Conservation (phyloP, 2,888 invertebrate species). For the Melanargia galathea region DNA sequence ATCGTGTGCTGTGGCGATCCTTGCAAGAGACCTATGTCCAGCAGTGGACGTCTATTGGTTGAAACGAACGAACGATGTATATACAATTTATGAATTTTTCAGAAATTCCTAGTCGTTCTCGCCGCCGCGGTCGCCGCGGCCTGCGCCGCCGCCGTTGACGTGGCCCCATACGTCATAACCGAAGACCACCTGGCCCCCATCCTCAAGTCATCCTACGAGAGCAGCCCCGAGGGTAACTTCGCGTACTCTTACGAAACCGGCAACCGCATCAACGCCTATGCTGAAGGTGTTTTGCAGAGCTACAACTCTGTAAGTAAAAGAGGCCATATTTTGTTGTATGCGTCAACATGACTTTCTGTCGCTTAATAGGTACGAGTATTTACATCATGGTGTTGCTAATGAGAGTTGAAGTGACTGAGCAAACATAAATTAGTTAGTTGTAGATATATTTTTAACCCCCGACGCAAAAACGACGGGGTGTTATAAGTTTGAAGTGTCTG, state of each 20-base stretch:
- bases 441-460: too few relatives aligned
- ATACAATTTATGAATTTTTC: conserved; percentile 25
- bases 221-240: conserved; percentile 77
- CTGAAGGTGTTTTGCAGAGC: conserved; percentile 62
- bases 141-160: conserved; percentile 54
- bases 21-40: too few relatives aligned
- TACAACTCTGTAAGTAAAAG: conserved; percentile 57
- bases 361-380: too few relatives aligned
- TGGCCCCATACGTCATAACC: conserved; percentile 36
- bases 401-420: too few relatives aligned
- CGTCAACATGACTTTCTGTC: too few relatives aligned
- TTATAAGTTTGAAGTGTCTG: too few relatives aligned
- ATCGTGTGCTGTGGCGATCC: too few relatives aligned
- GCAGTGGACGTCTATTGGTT: too few relatives aligned
- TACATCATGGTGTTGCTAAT: too few relatives aligned
- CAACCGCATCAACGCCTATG: conserved; percentile 81
- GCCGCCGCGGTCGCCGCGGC: conserved; percentile 58
- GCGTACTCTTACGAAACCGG: conserved; percentile 78
- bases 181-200: conserved; percentile 54
- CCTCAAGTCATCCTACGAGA: conserved; percentile 65
- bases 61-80: too few relatives aligned
- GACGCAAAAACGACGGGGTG: too few relatives aligned
- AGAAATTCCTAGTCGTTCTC: conserved; percentile 63
- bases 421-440: too few relatives aligned
- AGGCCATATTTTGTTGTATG: neutral